Evolutionary conservation across 2,888 invertebrate species (phyloP), one percentile per base, ranked within the genome.

Genomic region (Phaonia tiefii): DNA sequence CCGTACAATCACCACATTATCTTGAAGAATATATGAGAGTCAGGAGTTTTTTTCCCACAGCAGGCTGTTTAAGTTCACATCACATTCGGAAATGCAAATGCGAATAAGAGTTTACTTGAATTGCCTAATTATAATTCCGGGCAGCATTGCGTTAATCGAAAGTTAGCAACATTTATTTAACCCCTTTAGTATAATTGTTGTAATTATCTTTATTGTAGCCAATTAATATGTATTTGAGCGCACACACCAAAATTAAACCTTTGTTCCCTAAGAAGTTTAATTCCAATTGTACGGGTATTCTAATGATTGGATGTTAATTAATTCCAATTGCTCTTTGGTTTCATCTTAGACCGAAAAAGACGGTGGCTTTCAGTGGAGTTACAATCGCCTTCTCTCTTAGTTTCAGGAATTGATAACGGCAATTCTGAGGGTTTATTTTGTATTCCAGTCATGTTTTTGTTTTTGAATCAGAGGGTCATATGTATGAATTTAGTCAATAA

Each of bases 301-400:
- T 46, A 71, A 39, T 67, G 66, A 60, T 67, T 77, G 58, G 37
- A 77, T 72, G 71, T 51, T 77, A 72, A 77, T 77, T 71, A 67
- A 77, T 77, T 72, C 72, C 58, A 72, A 49, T 66, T 65, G n/a
- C n/a, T n/a, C n/a, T n/a, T n/a, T n/a, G n/a, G 49, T 60, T 39
- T 58, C 56, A 49, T 58, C 20, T 42, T 71, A 20, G 11, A 13
- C 31, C 37, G n/a, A n/a, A n/a, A n/a, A 58, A 17, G 44, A 15
- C 31, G 7, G 22, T 66, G 67, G 49, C 51, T 72, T 49, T 46
- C 49, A 20, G 56, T 31, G 17, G 58, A 69, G 67, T 46, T 71
- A 60, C 49, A 66, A 49, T 22, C 15, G n/a, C 22, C 66, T 72
- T 37, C 20, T 20, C 42, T 73, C n/a, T n/a, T n/a, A n/a, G n/a